A percentile compares a stretch with the other conserved stretches of the same genome.
phyloP scores from a whole-genome alignment of 2,888 invertebrate genomes.

The Osmoderma eremita region DNA sequence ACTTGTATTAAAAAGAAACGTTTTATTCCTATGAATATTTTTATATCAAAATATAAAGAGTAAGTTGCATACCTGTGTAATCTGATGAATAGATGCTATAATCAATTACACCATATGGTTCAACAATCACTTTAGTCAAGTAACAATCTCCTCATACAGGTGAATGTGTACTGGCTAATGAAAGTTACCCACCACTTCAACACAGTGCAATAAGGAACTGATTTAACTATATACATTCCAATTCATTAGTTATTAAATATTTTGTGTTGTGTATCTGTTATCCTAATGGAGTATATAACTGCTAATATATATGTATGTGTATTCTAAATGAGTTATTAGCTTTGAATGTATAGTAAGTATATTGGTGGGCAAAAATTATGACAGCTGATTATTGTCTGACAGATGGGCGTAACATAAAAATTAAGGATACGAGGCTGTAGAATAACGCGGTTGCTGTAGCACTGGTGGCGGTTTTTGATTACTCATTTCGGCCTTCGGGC shows the following conservation, averaged over 20 bases:
- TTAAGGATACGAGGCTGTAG: constrained; percentile 72
- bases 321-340: constrained; percentile 23
- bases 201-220: constrained; percentile 51
- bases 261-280: constrained; percentile 40
- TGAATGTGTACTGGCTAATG: constrained; percentile 59
- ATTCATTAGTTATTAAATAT: constrained; percentile 40
- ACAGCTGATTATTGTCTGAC: constrained; percentile 57
- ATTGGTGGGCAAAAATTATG: constrained; percentile 27
- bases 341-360: constrained; percentile 28
- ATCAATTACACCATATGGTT: constrained; percentile 43
- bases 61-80: constrained; percentile 39
- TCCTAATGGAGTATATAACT: constrained; percentile 35
- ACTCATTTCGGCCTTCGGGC: constrained; percentile 73
- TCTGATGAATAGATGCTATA: constrained; percentile 35
- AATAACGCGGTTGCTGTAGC: constrained; percentile 69
- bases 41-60: constrained; percentile 26
- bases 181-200: constrained; percentile 57
- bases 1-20: background rate
- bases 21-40: constrained; percentile 6
- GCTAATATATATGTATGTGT: constrained; percentile 30
- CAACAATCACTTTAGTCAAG: constrained; percentile 48
- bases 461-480: constrained; percentile 75
- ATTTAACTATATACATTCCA: constrained; percentile 46
- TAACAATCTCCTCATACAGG: constrained; percentile 56
- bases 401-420: constrained; percentile 60